Evolutionary conservation across 2,113 vertebrate species (phyloP).

Genomic region (Catagonus wagneri): DNA sequence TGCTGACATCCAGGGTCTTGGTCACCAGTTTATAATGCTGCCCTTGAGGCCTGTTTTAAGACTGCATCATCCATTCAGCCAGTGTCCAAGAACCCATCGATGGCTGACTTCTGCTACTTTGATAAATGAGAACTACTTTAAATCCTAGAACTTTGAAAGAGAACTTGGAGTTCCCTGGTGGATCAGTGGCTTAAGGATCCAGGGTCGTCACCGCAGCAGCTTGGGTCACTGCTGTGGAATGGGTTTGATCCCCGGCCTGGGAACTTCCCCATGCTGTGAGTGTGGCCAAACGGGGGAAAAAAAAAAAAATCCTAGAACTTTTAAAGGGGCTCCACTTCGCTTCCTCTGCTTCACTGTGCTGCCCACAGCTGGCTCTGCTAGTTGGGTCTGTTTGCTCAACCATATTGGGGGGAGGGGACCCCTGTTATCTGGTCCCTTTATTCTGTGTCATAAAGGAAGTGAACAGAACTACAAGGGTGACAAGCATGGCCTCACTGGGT

Average conservation of each 20-base stretch:
- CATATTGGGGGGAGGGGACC: background rate
- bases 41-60: background rate
- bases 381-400: background rate
- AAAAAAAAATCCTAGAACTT: too few species aligned
- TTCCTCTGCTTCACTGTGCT: background rate
- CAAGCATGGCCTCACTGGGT: fast-evolving
- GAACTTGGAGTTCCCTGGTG: background rate
- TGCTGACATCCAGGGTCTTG: background rate
- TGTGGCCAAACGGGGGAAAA: too few species aligned
- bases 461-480: fast-evolving
- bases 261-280: too few species aligned
- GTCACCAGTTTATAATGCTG: too few species aligned
- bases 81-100: background rate
- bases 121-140: background rate
- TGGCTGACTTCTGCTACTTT: background rate
- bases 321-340: background rate
- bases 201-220: too few species aligned
- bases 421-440: too few species aligned
- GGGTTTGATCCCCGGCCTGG: too few species aligned
- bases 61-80: background rate
- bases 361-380: background rate
- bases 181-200: too few species aligned
- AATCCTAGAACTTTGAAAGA: background rate
- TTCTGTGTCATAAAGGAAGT: background rate
- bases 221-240: too few species aligned